Evolutionary conservation across 1,140 invertebrate species (phyloP).

Genomic region (Dendroctonus valens): DNA sequence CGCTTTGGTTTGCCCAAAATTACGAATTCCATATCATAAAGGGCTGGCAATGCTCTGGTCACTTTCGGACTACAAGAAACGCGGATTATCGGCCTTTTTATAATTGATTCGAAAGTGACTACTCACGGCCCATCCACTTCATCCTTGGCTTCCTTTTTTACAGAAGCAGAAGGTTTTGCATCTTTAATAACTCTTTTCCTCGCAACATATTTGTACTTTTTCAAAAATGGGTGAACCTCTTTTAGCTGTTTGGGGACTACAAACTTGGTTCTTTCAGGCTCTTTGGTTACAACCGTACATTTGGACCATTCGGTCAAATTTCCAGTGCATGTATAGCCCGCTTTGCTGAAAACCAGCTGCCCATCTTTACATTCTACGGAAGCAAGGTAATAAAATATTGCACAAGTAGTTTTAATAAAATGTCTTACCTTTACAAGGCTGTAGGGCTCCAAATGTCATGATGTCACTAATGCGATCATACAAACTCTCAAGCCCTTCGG

Average conservation of each 20-base stretch:
- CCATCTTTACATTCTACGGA: constrained; percentile 64
- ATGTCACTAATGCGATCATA: constrained; percentile 75
- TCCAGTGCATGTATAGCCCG: constrained; percentile 79
- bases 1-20: constrained; percentile 62
- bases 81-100: background rate
- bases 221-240: constrained; percentile 61
- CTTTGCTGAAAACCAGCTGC: constrained; percentile 69
- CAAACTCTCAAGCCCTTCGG: constrained; percentile 63
- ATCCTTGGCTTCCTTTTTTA: constrained; percentile 60
- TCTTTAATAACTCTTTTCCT: constrained; percentile 63
- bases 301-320: constrained; percentile 88
- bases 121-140: constrained; percentile 45
- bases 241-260: constrained; percentile 68
- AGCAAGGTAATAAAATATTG: constrained; percentile 46
- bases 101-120: background rate
- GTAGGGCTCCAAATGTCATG: constrained; percentile 83
- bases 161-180: constrained; percentile 53
- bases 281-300: constrained; percentile 71
- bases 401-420: background rate
- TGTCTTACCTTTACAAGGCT: constrained; percentile 60
- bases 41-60: constrained; percentile 59
- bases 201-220: constrained; percentile 66
- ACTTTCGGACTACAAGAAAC: constrained; percentile 57
- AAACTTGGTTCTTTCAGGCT: constrained; percentile 74
- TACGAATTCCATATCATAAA: constrained; percentile 81